Conservation (phyloP, 2,113 vertebrate genomes). For the Dryoscopus gambensis region DNA sequence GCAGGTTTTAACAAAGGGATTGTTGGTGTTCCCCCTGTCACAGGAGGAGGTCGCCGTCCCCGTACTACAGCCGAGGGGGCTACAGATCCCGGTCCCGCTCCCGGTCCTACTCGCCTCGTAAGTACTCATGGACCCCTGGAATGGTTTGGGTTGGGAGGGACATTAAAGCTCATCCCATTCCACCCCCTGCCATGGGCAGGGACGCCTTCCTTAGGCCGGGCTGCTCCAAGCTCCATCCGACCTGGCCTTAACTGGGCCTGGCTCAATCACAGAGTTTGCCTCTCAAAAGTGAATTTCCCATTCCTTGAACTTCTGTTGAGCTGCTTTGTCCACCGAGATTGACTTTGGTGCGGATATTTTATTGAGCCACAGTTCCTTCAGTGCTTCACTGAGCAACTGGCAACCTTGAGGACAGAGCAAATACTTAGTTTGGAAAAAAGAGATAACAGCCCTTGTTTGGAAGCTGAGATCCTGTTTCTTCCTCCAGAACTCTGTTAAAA, state of each 20-base stretch:
- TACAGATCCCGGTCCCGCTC: slow-evolving; percentile 93
- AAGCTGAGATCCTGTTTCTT: neutral
- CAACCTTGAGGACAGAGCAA: neutral
- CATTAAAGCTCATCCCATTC: neutral
- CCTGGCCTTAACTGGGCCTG: neutral
- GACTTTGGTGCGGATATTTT: neutral
- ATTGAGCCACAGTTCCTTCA: neutral
- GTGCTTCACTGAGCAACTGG: neutral
- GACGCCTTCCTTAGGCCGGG: no score
- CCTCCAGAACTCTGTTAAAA: neutral
- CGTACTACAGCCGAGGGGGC: slow-evolving; percentile 88
- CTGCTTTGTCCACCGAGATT: neutral
- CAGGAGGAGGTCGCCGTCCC: slow-evolving; percentile 93
- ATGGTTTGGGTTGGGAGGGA: neutral
- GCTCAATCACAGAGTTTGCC: neutral
- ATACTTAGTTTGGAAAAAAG: neutral
- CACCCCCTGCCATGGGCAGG: neutral
- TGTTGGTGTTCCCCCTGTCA: neutral
- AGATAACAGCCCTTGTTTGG: neutral
- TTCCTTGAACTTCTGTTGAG: neutral
- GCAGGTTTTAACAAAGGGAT: neutral
- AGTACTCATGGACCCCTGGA: slow-evolving; percentile 24
- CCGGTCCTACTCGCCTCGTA: slow-evolving; percentile 93
- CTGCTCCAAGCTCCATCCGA: fast-evolving
- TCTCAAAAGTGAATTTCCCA: neutral